phyloP scores from a whole-genome alignment of 2,113 vertebrate species.

The Euleptes europaea region DNA sequence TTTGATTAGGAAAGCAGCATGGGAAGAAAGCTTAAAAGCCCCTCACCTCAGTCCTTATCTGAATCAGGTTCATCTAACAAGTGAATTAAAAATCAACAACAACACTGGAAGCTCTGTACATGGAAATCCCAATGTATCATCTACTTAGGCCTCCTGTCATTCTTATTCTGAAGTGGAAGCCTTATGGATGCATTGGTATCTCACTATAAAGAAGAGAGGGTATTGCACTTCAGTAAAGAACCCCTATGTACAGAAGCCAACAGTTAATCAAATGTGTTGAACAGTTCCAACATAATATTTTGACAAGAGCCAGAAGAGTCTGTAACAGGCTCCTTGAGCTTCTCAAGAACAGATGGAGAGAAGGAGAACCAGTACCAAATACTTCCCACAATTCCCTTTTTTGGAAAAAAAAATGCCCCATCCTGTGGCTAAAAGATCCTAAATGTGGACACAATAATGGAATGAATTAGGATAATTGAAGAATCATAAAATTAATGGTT shows the following conservation, averaged over 20 bases:
- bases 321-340: background rate
- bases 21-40: no score
- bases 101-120: no score
- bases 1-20: no score
- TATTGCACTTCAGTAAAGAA: background rate
- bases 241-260: background rate
- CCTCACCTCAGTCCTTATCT: no score
- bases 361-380: background rate
- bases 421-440: background rate
- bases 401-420: background rate
- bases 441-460: background rate
- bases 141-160: no score
- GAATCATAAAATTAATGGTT: conserved; percentile 13
- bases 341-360: background rate
- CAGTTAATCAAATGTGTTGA: background rate
- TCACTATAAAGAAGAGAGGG: background rate
- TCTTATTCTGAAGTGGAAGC: no score
- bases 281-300: background rate
- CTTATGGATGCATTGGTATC: no score
- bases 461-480: conserved; percentile 18
- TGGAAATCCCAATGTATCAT: no score
- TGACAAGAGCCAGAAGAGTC: background rate
- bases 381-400: background rate
- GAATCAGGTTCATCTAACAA: no score
- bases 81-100: no score